These are phyloP conservation scores for Drosophila orena DNA, from an alignment of 1,140 invertebrate genomes.

Conservation along the genomic window DNA sequence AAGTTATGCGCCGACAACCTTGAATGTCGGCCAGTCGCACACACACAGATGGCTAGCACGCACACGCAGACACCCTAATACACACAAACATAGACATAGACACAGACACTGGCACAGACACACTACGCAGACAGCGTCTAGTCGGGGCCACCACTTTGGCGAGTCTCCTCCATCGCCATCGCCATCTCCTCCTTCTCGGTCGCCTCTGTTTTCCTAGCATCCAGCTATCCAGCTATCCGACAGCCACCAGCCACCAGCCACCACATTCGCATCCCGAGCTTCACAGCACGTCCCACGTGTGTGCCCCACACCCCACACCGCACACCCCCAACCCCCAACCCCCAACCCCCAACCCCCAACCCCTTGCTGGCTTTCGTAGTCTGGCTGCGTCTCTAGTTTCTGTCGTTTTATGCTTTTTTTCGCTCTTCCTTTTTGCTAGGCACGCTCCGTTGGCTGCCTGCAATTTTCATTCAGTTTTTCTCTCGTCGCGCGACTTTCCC, in stretches of 20 bases:
- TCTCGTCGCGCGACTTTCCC: conserved; percentile 48
- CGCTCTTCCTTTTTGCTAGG: conserved; percentile 53
- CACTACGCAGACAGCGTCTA: conserved; percentile 20
- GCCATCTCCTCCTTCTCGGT: not conserved
- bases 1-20: conserved; percentile 72
- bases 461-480: conserved; percentile 82
- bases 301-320: conserved; percentile 24
- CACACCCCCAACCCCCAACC: too few species aligned
- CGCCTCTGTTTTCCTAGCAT: conserved; percentile 43
- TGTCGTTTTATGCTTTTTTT: conserved; percentile 33
- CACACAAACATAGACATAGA: not conserved
- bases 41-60: conserved; percentile 33
- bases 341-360: too few species aligned
- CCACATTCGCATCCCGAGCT: conserved; percentile 19
- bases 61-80: conserved; percentile 2
- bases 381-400: conserved; percentile 54
- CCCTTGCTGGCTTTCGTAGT: conserved; percentile 17
- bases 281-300: conserved; percentile 53
- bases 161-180: conserved; percentile 18
- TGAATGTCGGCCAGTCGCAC: conserved; percentile 77
- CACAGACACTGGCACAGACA: not conserved
- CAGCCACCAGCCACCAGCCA: not conserved
- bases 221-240: not conserved
- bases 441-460: conserved; percentile 66
- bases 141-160: conserved; percentile 56